These are phyloP conservation scores for Ameiurus melas DNA, from an alignment of 2,113 vertebrate species.

Conservation along the genomic window DNA sequence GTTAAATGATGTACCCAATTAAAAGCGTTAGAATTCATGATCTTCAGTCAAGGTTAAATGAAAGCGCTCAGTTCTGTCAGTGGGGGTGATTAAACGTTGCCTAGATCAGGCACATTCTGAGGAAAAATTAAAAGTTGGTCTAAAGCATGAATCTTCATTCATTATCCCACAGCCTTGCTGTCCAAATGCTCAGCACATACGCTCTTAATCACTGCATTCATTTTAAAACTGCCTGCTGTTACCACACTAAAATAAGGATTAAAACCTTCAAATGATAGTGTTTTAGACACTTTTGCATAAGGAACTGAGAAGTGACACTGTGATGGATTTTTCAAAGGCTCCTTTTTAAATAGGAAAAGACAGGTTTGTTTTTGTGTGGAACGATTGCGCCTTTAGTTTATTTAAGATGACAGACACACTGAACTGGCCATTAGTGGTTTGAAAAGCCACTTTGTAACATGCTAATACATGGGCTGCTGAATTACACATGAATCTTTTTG, in stretches of 20 bases:
- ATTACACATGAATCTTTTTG: constrained; percentile 10
- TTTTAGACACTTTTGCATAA: constrained; percentile 56
- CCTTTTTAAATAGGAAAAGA: constrained; percentile 46
- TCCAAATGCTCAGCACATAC: constrained; percentile 96
- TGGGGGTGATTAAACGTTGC: constrained; percentile 99
- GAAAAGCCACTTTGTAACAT: constrained; percentile 43
- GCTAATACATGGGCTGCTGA: constrained; percentile 10
- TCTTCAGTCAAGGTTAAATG: constrained; percentile 99
- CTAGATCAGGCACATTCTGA: constrained; percentile 97
- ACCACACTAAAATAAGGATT: constrained; percentile 84
- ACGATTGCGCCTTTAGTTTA: constrained; percentile 45
- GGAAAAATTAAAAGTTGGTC: constrained; percentile 98
- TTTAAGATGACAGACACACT: constrained; percentile 31
- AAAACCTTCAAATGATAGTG: constrained; percentile 80
- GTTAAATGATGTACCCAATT: constrained; percentile 99
- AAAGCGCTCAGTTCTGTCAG: constrained; percentile 99
- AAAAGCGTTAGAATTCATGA: constrained; percentile 99
- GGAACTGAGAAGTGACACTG: constrained; percentile 46
- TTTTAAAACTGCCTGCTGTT: constrained; percentile 92
- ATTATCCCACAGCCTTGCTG: constrained; percentile 91
- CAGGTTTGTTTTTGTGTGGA: constrained; percentile 46
- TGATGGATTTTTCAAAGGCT: constrained; percentile 55
- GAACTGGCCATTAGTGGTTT: constrained; percentile 33
- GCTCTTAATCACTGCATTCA: constrained; percentile 96
- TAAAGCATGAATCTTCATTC: constrained; percentile 99